Base-by-base conservation (phyloP, 1,140 invertebrate genomes). In the Hycleus cichorii region DNA sequence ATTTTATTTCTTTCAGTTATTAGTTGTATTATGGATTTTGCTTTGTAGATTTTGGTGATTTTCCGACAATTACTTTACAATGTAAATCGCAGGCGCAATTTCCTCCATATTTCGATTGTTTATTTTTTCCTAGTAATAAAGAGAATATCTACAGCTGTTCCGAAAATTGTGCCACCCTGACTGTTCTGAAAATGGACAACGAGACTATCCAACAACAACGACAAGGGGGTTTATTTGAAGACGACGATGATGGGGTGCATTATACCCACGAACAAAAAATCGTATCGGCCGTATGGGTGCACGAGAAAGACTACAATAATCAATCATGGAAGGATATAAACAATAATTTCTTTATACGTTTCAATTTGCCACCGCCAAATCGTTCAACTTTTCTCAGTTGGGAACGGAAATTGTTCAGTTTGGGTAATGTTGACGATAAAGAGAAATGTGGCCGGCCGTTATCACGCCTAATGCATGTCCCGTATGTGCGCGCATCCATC, bases 181-280 rank as follows among this genome's bases (percentile, higher is more conserved):
- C 18, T 52, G 50, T 52, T 43, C 50, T 43, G 18, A 53, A 53
- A 53, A 53, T 53, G 51, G 45, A 53, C n/a, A n/a, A n/a, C 46
- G 51, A 53, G 45, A 45, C 51, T 8, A 45, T 39, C 39, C 32
- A 32, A 32, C 32, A 32, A 32, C 32, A 32, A 32, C 32, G 3
- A 32, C 32, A 32, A 7, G 32, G 40, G 40, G 32, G 7, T 32
- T 32, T 32, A 32, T 32, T 32, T 7, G 32, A 32, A 5, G 51
- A 53, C 27, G 44, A 27, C 32, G 32, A 32, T 32, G 51, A 53
- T 45, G 44, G 42, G 3, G 39, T 42, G 3, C 11, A 42, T 44
- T 68, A 68, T 47, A 64, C 64, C 4, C 57, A 60, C 8, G 66
- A 68, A 46, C 61, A 66, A 46, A 68, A 64, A 54, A 61, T 68